phyloP scores from a whole-genome alignment of 2,797 vertebrate species.

The Rhabdophis nuchalis region DNA sequence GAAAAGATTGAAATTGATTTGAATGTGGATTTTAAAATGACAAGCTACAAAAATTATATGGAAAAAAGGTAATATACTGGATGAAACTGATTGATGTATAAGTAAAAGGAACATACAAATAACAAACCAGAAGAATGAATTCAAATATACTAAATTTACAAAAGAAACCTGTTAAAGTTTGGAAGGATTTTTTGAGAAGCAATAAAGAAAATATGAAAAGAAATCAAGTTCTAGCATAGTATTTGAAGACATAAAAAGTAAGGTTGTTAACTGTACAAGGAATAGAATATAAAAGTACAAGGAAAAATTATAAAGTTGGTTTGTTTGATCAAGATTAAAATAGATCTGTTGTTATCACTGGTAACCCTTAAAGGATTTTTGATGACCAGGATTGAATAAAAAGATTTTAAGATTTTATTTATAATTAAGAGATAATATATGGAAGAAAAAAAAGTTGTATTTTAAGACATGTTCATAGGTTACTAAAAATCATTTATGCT shows the following conservation, averaged over 20 bases:
- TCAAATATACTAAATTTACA: not conserved
- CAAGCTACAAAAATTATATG: not conserved
- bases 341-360: not conserved
- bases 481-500: not conserved
- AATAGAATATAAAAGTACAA: not conserved
- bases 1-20: not conserved
- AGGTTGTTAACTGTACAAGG: not conserved
- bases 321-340: not conserved
- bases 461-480: not conserved
- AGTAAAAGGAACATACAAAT: not conserved
- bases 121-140: not conserved
- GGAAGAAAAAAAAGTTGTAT: not conserved
- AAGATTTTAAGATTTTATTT: not conserved
- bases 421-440: not conserved
- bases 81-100: not conserved
- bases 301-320: not conserved
- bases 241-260: not conserved
- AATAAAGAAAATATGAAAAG: not conserved
- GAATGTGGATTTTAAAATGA: not conserved
- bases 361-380: not conserved
- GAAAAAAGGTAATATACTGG: not conserved
- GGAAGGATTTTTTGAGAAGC: not conserved
- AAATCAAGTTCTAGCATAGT: not conserved
- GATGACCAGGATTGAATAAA: not conserved
- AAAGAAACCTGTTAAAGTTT: not conserved